A percentile compares a stretch with the other conserved stretches of the same genome.
Evolutionary conservation across 2,888 invertebrate genomes (phyloP).

Genomic region (Ophonus ardosiacus): DNA sequence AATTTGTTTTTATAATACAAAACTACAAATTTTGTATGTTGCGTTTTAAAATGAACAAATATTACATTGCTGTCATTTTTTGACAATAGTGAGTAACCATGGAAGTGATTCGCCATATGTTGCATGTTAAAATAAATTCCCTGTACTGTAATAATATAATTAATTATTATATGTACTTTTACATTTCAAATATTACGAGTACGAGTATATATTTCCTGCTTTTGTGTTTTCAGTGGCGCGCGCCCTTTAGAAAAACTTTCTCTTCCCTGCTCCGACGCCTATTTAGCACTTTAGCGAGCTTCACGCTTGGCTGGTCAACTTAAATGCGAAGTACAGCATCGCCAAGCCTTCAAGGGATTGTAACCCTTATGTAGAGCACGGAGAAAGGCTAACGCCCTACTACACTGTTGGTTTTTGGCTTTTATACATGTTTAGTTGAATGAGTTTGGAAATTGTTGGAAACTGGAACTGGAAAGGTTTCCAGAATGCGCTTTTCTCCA

Average conservation of each 20-base stretch:
- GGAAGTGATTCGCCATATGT: no score
- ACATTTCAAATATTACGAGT: no score
- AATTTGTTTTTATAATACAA: no score
- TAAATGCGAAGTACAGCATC: slow-evolving; percentile 36
- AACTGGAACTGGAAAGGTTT: slow-evolving; percentile 44
- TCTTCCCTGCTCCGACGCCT: slow-evolving; percentile 20
- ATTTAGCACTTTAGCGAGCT: slow-evolving; percentile 43
- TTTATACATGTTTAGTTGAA: slow-evolving; percentile 46
- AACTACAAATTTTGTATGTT: no score
- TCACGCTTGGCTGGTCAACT: slow-evolving; percentile 19
- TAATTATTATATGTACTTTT: no score
- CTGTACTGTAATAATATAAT: no score
- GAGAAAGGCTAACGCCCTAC: background rate
- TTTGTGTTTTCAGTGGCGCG: background rate
- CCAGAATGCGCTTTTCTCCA: slow-evolving; percentile 36
- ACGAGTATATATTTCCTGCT: no score
- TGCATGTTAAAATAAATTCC: no score
- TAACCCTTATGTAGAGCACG: background rate
- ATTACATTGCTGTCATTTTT: no score
- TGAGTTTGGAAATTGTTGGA: slow-evolving; percentile 47
- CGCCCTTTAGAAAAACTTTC: background rate
- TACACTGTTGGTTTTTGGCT: slow-evolving; percentile 27
- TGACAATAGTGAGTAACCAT: no score
- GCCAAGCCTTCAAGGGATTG: background rate
- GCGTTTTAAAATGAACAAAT: no score